Base-by-base conservation (phyloP, 2,888 invertebrate species). In the Tetrapedia diversipes region DNA sequence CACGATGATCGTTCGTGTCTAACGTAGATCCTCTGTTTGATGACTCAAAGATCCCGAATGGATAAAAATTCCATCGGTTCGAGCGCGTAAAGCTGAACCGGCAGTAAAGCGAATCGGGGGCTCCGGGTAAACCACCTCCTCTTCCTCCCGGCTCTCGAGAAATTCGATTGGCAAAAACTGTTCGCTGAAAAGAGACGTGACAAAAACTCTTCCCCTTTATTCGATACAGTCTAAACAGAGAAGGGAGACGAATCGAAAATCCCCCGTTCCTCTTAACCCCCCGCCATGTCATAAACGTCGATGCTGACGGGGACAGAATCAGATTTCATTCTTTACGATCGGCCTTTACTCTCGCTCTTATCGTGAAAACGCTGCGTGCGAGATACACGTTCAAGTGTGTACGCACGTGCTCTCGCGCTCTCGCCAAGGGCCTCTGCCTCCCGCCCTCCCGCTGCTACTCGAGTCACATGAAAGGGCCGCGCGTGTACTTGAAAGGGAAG, bases 251-350 rank as follows among this genome's bases (percentile, higher is more conserved):
- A 69, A 69, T 70, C 71, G 39, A 77, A 59, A 47, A 65, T 45
- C 57, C 27, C 37, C 37, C n/a, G 39, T 39, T 29, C 32, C 49
- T n/a, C n/a, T n/a, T n/a, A n/a, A n/a, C 41, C 53, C 32, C 45
- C 29, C n/a, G 19, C n/a, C 43, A 34, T 16, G 67, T 77, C 53
- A 72, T 77, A 79, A 79, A 79, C 54, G 66, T 68, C 64, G 61
- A 64, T 65, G 72, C 60, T 67, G 72, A 67, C 79, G 64, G 29
- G 37, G 72, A 37, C 49, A 47, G 51, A 68, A 79, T 79, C 77
- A 72, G 77, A 77, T 79, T 79, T 77, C 72, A 72, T 79, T 72
- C 73, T 80, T 75, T 78, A 73, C 84, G 71, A 80, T 65, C 72
- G 43, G 32, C 49, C 51, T 69, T 77, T 63, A 45, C 59, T 67